These are phyloP conservation scores for Cryptoprocta ferox DNA, from an alignment of 2,797 vertebrate species.

Conservation along the genomic window DNA sequence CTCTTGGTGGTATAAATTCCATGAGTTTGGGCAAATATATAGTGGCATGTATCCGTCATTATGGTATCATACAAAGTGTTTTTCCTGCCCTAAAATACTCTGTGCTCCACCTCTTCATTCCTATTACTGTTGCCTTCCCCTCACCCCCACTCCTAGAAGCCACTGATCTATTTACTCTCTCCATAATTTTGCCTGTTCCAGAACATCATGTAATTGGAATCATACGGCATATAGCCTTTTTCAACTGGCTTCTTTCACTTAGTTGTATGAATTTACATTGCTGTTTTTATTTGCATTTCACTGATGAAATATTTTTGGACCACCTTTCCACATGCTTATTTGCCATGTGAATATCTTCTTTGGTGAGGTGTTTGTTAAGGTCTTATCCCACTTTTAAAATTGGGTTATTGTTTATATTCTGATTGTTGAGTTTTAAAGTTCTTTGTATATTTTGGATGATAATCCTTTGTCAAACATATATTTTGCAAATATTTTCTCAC, in stretches of 20 bases:
- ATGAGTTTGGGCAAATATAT: neutral
- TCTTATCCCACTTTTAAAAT: neutral
- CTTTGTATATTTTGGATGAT: neutral
- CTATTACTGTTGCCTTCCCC: neutral
- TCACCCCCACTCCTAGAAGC: neutral
- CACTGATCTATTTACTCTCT: neutral
- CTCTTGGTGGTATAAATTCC: neutral
- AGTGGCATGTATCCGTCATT: neutral
- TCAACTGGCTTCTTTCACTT: neutral
- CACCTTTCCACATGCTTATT: neutral
- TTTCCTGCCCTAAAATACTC: neutral
- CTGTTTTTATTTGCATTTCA: neutral
- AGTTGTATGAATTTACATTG: neutral
- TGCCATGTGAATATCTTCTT: neutral
- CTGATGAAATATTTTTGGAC: neutral
- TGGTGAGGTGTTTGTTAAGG: neutral
- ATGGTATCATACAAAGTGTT: neutral
- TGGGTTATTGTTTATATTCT: neutral
- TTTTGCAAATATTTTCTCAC: neutral
- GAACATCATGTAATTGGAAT: neutral
- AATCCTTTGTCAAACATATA: neutral
- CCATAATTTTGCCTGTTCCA: neutral
- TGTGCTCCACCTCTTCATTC: neutral
- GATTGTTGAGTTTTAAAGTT: neutral
- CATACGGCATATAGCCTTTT: neutral